Evolutionary conservation across 2,888 invertebrate genomes (phyloP).

Genomic region (Lydus trimaculatus): DNA sequence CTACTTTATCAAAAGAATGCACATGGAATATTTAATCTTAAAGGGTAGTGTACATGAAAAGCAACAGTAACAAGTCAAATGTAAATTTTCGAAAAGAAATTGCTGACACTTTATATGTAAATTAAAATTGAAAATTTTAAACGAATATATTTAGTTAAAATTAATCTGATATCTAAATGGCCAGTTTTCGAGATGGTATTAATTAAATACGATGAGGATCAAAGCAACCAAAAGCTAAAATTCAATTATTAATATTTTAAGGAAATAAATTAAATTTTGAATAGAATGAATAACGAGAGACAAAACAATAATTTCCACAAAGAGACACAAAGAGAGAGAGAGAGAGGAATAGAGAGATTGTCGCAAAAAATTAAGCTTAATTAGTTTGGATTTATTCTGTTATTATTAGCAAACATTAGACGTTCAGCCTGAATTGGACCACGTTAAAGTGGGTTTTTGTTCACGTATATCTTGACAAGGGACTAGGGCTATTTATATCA

Average conservation of each 20-base stretch:
- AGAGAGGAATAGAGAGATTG: neutral
- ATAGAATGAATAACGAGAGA: neutral
- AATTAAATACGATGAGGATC: constrained; percentile 6
- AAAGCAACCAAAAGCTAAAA: constrained; percentile 6
- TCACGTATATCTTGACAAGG: neutral
- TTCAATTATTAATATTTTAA: constrained; percentile 8
- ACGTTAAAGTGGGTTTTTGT: neutral
- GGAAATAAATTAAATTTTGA: constrained; percentile 5
- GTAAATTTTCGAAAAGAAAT: neutral
- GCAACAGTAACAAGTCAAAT: neutral
- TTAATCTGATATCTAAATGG: constrained; percentile 2
- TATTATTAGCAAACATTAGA: constrained; percentile 1
- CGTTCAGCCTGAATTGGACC: neutral
- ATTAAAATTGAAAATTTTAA: constrained; percentile 16
- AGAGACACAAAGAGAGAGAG: neutral
- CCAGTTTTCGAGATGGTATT: constrained; percentile 3
- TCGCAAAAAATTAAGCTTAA: constrained; percentile 7
- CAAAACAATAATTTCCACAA: neutral
- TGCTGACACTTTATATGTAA: constrained; percentile 21
- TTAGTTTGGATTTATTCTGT: constrained; percentile 4
- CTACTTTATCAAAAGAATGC: constrained; percentile 22
- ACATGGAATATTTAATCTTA: constrained; percentile 20
- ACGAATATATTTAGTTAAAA: neutral
- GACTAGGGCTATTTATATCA: neutral
- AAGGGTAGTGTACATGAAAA: neutral